Evolutionary conservation across 2,888 invertebrate species (phyloP), one percentile per base, ranked within the genome.

Genomic region (Trimorus sp.): DNA sequence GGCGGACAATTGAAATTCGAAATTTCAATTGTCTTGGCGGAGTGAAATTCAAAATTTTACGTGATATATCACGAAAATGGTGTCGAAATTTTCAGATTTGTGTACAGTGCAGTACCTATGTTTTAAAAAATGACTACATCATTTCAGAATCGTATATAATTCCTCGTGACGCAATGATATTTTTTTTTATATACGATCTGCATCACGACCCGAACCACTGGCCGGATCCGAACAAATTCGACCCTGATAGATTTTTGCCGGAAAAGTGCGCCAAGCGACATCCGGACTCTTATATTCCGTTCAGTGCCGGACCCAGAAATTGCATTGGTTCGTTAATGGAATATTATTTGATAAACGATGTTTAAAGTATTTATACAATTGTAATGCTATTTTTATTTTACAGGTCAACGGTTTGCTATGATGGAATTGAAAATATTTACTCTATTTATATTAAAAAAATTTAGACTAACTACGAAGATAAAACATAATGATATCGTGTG

Each of bases 261-360:
- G 94, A 95, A 86, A 85, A 82, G 26, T 66, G 59, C 0, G 40
- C 82, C 16, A 83, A 83, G 11, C 92, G 95, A 40, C 95, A 95
- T 91, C 94, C 94, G 0, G 95, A 93, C 87, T 93, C 94, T 0
- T 95, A 94, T 86, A 92, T 95, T 56, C 95, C 95, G 0, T 95
- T 95, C 82, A 95, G 95, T 87, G 95, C 94, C 0, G 95, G 95
- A 2, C 94, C 94, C 0, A 92, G 95, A 37, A 95, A 95, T 89
- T 95, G 95, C 85, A 95, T 95, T 83, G 95, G 95, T 94, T n/a
- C 49, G 49, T 49, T 49, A 12, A 49, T 49, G 7, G n/a, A 12
- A 49, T 7, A 37, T 56, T 40, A 59, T 15, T 8, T 40, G 40
- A 40, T 59, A 12, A 37, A 58, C 9, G 8, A 56, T 11, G 56